Evolutionary conservation across 2,113 vertebrate species (phyloP).

Genomic region (Centropus unirufus): DNA sequence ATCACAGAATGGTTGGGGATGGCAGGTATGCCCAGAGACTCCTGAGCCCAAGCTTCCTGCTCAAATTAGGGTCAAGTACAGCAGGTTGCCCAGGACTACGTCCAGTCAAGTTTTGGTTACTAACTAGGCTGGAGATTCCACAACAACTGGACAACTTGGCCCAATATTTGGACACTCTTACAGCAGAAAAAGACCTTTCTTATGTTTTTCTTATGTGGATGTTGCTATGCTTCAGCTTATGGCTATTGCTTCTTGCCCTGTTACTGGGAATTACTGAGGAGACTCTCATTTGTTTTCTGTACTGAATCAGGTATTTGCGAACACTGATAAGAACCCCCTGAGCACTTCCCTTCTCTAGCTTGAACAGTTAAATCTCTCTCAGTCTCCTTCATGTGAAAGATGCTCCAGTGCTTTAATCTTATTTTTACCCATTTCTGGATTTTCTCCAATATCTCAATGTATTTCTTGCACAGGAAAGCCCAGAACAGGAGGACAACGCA

Average conservation of each 20-base stretch:
- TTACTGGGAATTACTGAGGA: neutral
- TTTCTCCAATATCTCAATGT: neutral
- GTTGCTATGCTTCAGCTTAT: neutral
- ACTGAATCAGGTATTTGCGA: neutral
- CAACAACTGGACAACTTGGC: neutral
- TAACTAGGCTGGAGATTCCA: neutral
- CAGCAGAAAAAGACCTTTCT: neutral
- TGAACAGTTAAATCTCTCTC: neutral
- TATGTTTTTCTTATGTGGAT: neutral
- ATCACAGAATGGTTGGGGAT: neutral
- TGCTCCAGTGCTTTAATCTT: neutral
- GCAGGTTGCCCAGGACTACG: neutral
- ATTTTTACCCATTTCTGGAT: neutral
- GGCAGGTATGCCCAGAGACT: neutral
- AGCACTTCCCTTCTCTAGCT: neutral
- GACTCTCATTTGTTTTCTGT: neutral
- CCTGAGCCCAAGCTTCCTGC: rapidly evolving
- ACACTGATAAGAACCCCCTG: neutral
- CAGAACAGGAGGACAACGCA: neutral
- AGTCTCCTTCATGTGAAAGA: neutral
- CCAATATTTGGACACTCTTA: rapidly evolving
- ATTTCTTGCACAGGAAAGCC: neutral
- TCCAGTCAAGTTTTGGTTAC: neutral
- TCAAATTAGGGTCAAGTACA: neutral
- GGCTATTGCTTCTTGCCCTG: rapidly evolving